These are phyloP conservation scores for Vanessa atalanta DNA, from an alignment of 1,140 invertebrate genomes.

Conservation along the genomic window DNA sequence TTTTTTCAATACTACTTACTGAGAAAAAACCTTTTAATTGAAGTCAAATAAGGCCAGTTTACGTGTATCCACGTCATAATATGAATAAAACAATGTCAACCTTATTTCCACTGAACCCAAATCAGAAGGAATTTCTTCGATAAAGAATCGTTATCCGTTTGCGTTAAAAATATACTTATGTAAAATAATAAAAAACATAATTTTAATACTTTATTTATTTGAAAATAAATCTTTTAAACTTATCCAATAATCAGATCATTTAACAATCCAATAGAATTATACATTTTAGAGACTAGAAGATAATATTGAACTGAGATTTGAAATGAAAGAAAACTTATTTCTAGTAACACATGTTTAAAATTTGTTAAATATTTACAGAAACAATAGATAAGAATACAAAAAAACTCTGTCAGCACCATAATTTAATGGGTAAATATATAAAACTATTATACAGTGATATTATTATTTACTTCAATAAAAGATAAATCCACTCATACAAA, in stretches of 20 bases:
- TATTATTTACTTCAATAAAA: background rate
- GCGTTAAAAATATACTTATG: no score
- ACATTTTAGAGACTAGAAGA: slow-evolving; percentile 74
- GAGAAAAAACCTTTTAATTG: no score
- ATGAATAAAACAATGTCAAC: no score
- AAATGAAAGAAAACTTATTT: slow-evolving; percentile 40
- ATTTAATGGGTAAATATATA: slow-evolving; percentile 8
- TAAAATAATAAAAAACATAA: background rate
- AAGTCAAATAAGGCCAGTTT: no score
- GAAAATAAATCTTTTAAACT: slow-evolving; percentile 73
- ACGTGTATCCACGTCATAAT: no score
- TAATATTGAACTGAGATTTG: slow-evolving; percentile 67
- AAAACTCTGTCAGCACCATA: slow-evolving; percentile 31
- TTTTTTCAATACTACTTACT: no score
- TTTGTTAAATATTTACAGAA: slow-evolving; percentile 51
- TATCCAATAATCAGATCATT: slow-evolving; percentile 63
- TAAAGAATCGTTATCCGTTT: no score
- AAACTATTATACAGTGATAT: background rate
- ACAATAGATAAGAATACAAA: slow-evolving; percentile 26
- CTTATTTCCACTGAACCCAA: no score
- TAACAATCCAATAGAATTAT: slow-evolving; percentile 64
- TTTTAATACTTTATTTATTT: slow-evolving; percentile 63
- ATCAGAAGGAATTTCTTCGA: no score
- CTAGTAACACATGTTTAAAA: slow-evolving; percentile 41
- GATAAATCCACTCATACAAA: background rate